Evolutionary conservation across 2,888 invertebrate species (phyloP), one percentile per base, ranked within the genome.

Genomic region (Habrosyne pyritoides): DNA sequence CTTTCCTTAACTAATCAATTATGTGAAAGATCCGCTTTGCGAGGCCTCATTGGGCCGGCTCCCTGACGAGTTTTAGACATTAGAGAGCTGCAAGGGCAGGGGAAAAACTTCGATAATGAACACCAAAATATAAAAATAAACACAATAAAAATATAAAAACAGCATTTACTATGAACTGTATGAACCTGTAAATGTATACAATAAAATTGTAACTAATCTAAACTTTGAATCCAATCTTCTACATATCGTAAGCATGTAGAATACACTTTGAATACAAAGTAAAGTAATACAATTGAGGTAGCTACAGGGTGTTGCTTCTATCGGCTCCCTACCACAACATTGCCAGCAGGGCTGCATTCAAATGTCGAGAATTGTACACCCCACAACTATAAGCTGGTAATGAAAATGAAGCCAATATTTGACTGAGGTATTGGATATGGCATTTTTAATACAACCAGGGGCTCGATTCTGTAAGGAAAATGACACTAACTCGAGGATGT

Each of bases 151-250:
- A n/a, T n/a, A n/a, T n/a, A n/a, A n/a, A n/a, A n/a, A n/a, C n/a
- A n/a, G n/a, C n/a, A n/a, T n/a, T n/a, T n/a, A n/a, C n/a, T n/a
- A n/a, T n/a, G n/a, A n/a, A n/a, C n/a, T n/a, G n/a, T n/a, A n/a
- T n/a, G n/a, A n/a, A n/a, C 3, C 24, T 3, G 7, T 24, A 36
- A 36, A 5, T 36, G 6, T 14, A 6, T 36, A 36, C 30, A 12
- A 30, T 6, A 42, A 42, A 42, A 42, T 18, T 18, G 8, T 47
- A 57, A 56, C 61, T 58, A 56, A 59, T 47, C 54, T 55, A 55
- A 62, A 57, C 50, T 53, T 56, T 58, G 60, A 63, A 60, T 57
- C 69, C 69, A 71, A 56, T 69, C 66, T 62, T 62, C 73, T 42
- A 14, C 10, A 14, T 7, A 36, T 42, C 66, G 58, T 56, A 63